Conservation (phyloP, 1,140 invertebrate species). For the Pristionchus pacificus region DNA sequence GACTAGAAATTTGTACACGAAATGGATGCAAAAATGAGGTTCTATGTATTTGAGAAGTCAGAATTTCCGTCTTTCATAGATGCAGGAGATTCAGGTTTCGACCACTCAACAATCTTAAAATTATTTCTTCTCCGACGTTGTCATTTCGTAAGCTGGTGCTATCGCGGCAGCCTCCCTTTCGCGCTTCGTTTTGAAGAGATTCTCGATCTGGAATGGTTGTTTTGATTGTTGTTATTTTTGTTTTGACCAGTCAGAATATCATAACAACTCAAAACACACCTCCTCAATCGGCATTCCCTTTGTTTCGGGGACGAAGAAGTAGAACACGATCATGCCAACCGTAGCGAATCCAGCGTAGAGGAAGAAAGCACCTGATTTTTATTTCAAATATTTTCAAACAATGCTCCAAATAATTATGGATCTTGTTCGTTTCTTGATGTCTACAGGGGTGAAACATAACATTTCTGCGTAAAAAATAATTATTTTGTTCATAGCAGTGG, state of each 20-base stretch:
- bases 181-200: slow-evolving; percentile 5
- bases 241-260: background rate
- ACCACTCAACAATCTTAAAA: no score
- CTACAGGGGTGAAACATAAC: slow-evolving; percentile 26
- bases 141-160: no score
- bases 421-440: background rate
- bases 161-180: background rate
- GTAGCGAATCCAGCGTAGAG: slow-evolving; percentile 73
- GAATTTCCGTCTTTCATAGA: no score
- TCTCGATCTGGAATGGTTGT: slow-evolving; percentile 18
- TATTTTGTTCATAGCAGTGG: background rate
- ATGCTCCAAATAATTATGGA: background rate
- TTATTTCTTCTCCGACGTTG: no score
- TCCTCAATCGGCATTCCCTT: slow-evolving; percentile 76
- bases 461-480: background rate
- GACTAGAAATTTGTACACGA: no score
- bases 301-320: slow-evolving; percentile 80
- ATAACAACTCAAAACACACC: slow-evolving; percentile 61
- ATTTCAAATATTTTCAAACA: background rate
- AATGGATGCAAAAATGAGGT: no score
- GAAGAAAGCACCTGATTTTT: slow-evolving; percentile 66
- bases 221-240: no score
- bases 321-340: slow-evolving; percentile 73
- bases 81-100: no score
- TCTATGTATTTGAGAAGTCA: no score